Percentiles rank a stretch among this genome's conserved stretches.
phyloP scores from a whole-genome alignment of 2,888 invertebrate species.

The Drosophila prolongata region DNA sequence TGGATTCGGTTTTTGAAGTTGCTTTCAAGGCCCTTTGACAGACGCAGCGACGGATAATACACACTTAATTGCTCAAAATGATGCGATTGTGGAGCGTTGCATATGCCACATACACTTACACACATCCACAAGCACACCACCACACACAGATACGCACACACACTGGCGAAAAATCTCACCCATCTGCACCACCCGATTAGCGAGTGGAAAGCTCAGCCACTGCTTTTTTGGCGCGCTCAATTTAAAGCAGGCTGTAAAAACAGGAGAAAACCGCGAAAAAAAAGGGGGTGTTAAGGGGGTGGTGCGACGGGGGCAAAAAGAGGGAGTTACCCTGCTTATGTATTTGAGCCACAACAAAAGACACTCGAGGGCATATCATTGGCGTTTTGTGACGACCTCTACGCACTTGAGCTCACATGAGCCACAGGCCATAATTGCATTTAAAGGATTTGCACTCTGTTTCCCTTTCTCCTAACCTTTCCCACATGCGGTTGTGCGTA shows the following conservation, averaged over 20 bases:
- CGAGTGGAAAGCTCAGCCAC: constrained; percentile 66
- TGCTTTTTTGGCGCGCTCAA: constrained; percentile 45
- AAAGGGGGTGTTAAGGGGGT: not conserved
- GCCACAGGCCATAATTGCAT: constrained; percentile 71
- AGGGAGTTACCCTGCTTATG: constrained; percentile 42
- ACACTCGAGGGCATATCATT: constrained; percentile 73
- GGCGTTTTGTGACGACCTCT: constrained; percentile 62
- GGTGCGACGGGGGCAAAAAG: not conserved
- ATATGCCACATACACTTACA: constrained; percentile 50
- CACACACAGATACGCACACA: constrained; percentile 17
- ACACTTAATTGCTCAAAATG: constrained; percentile 81
- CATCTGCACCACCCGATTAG: constrained; percentile 63
- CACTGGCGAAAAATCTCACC: constrained; percentile 5
- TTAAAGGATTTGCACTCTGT: constrained; percentile 62
- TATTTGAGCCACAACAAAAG: constrained; percentile 73
- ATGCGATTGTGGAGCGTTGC: constrained; percentile 72
- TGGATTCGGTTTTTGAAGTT: constrained; percentile 53
- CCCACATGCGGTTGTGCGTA: constrained; percentile 41
- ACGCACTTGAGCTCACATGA: constrained; percentile 49
- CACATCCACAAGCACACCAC: constrained; percentile 5
- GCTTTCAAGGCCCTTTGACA: constrained; percentile 79
- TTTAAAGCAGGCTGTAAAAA: constrained; percentile 20
- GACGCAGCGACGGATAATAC: constrained; percentile 76
- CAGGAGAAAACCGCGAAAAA: not conserved
- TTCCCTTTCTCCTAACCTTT: not conserved